Percentiles rank a stretch among this genome's conserved stretches.
Conservation (phyloP, 92 coral and sea anemone genomes). For the Porites lobata region DNA sequence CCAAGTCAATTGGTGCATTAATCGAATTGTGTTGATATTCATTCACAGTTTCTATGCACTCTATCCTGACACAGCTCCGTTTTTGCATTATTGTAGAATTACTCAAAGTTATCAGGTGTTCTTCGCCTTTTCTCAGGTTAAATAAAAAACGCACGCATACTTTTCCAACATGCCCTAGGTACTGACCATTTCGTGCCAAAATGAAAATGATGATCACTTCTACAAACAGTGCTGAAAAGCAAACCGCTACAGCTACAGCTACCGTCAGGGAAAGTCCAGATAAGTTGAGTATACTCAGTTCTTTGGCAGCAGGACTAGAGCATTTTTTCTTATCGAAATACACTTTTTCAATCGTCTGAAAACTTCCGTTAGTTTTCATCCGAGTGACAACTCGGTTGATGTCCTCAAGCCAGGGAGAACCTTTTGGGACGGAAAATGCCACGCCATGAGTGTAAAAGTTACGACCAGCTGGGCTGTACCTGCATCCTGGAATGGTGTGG, state of each 20-base stretch:
- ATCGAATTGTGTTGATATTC: neutral
- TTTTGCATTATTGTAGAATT: neutral
- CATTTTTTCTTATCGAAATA: slow-evolving; percentile 42
- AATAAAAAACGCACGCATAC: slow-evolving; percentile 37
- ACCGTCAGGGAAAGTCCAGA: slow-evolving; percentile 76
- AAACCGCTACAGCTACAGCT: slow-evolving; percentile 53
- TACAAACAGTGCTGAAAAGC: slow-evolving; percentile 51
- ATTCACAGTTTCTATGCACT: neutral
- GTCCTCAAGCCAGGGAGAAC: slow-evolving; percentile 79
- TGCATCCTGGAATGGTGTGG: slow-evolving; percentile 56
- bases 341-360: slow-evolving; percentile 34
- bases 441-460: slow-evolving; percentile 67
- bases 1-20: neutral
- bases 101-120: slow-evolving; percentile 15
- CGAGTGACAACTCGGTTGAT: slow-evolving; percentile 56
- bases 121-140: slow-evolving; percentile 44
- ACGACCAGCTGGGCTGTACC: slow-evolving; percentile 44
- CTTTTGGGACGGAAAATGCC: slow-evolving; percentile 74
- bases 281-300: slow-evolving; percentile 53
- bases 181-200: slow-evolving; percentile 24
- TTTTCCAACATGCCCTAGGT: slow-evolving; percentile 46
- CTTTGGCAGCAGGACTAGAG: slow-evolving; percentile 5
- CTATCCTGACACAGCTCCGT: neutral
- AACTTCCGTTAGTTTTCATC: slow-evolving; percentile 74
- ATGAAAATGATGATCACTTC: slow-evolving; percentile 47